Evolutionary conservation across 1,140 invertebrate species (phyloP), one percentile per base, ranked within the genome.

Genomic region (Marisa cornuarietis): DNA sequence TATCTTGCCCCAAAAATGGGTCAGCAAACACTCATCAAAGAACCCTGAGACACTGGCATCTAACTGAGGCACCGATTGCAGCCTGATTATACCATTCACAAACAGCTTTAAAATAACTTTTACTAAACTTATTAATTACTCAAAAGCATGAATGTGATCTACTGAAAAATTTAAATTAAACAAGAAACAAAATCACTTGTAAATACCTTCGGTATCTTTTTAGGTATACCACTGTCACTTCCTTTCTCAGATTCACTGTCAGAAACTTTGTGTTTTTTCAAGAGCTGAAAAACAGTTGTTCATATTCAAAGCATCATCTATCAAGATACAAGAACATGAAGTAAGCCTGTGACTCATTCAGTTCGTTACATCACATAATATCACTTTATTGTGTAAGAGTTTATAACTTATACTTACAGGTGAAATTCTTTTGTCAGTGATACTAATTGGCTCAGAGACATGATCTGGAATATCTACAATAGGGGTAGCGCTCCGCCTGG

Each of bases 401-500:
- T 54, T 18, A 76, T 8, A 69, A 22, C 66, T 14, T 22, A 49
- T 31, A 75, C 71, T 80, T 69, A 71, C 72, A 49, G 71, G 72
- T 51, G 51, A 71, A 24, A 84, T 82, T 74, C 87, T 71, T 75
- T 83, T 79, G 16, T 83, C 83, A 42, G 84, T 85, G 31, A 79
- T 83, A 76, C 87, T 89, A 14, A 87, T 87, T 58, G 83, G 76
- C 66, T 90, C 87, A n/a, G 87, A 89, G 5, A 88, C 82, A 76
- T 87, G 88, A 68, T 91, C 91, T 18, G 87, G 82, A 22, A 87
- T 80, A n/a, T 91, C 89, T 49, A 84, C 80, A 8, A 85, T 73
- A 8, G 90, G 90, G 13, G 90, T 91, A 13, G 85, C 83, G 77
- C 90, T 90, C 18, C 88, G 75, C 52, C 85, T 80, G 24, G 71